A percentile compares a stretch with the other conserved stretches of the same genome.
These are phyloP conservation scores for Nerophis lumbriciformis DNA, from an alignment of 2,113 vertebrate genomes.

Conservation along the genomic window DNA sequence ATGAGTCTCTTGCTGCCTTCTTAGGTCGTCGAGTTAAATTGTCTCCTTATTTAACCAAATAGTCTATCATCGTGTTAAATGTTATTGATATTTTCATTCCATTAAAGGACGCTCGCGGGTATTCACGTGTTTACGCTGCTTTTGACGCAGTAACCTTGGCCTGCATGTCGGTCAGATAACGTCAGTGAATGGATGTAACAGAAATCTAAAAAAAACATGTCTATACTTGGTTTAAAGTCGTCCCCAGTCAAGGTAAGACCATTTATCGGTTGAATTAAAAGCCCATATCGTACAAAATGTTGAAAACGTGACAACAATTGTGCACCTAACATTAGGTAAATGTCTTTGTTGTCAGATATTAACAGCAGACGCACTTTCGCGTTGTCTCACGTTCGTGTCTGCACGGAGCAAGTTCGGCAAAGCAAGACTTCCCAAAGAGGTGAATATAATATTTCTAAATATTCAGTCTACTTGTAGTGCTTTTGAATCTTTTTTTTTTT, in stretches of 20 bases:
- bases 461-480: neutral
- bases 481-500: neutral
- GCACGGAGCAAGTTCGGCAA: slow-evolving; percentile 61
- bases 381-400: slow-evolving; percentile 39
- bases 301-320: neutral
- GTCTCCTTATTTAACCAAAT: neutral
- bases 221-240: neutral
- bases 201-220: neutral
- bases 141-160: slow-evolving; percentile 53
- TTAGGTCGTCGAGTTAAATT: neutral
- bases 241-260: neutral
- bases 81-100: neutral
- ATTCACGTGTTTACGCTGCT: neutral
- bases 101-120: neutral
- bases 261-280: neutral
- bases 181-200: neutral
- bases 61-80: too few species aligned
- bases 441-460: slow-evolving; percentile 17
- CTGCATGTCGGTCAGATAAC: neutral
- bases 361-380: slow-evolving; percentile 22
- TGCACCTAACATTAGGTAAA: neutral
- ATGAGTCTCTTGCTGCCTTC: neutral
- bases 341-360: slow-evolving; percentile 49
- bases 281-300: neutral
- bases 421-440: slow-evolving; percentile 64